phyloP scores from a whole-genome alignment of 2,797 vertebrate genomes.

The Diplodus puntazzo region DNA sequence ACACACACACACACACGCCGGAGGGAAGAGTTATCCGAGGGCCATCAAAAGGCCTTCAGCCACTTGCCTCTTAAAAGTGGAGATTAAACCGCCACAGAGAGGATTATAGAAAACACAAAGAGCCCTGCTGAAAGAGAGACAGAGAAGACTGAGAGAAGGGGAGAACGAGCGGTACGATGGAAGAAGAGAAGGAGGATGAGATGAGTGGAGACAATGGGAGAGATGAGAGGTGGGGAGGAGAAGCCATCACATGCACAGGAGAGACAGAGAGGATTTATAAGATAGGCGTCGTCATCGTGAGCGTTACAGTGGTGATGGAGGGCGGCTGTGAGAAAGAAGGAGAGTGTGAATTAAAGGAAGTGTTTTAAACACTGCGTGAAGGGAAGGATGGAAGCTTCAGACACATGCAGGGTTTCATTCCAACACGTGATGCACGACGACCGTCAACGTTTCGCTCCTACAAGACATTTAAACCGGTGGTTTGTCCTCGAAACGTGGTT shows the following conservation, averaged over 20 bases:
- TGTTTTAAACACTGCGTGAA: slow-evolving; percentile 28
- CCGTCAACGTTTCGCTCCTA: neutral
- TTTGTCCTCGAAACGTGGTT: neutral
- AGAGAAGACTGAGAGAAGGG: slow-evolving; percentile 13
- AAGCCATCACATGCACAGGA: slow-evolving; percentile 30
- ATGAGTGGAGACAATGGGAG: slow-evolving; percentile 29
- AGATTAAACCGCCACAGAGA: slow-evolving; percentile 63
- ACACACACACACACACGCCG: neutral
- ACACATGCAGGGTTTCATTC: slow-evolving; percentile 17
- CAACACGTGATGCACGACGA: neutral
- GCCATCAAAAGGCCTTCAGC: slow-evolving; percentile 63
- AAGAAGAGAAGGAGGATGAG: slow-evolving; percentile 52
- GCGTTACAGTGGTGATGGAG: slow-evolving; percentile 35
- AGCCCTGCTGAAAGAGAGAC: slow-evolving; percentile 1
- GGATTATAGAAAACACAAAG: slow-evolving; percentile 72
- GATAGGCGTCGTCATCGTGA: slow-evolving; percentile 51
- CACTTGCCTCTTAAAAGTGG: slow-evolving; percentile 42
- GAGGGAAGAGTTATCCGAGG: slow-evolving; percentile 57
- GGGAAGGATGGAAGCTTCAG: slow-evolving; percentile 16
- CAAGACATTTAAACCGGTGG: neutral
- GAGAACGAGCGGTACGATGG: slow-evolving; percentile 25
- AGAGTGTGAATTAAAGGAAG: slow-evolving; percentile 25
- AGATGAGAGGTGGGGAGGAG: slow-evolving; percentile 39
- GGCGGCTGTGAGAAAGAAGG: slow-evolving; percentile 28
- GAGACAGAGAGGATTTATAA: slow-evolving; percentile 57